phyloP scores from a whole-genome alignment of 2,888 invertebrate genomes.

The Cryptus viduatorius region DNA sequence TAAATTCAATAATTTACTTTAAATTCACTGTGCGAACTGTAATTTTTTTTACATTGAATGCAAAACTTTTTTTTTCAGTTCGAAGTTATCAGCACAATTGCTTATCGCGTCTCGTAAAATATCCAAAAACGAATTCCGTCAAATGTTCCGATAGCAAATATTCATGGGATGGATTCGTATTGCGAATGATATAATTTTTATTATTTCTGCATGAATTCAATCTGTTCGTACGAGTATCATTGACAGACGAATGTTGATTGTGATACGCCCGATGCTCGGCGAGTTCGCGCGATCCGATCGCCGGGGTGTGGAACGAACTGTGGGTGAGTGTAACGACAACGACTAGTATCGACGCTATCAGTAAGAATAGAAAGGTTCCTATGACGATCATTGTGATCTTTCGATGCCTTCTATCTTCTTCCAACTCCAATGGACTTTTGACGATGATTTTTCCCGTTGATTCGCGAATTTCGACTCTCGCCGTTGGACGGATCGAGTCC shows the following conservation, averaged over 20 bases:
- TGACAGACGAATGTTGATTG: conserved; percentile 71
- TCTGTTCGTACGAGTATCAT: conserved; percentile 66
- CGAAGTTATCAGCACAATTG: too few species aligned
- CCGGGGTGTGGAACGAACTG: conserved; percentile 88
- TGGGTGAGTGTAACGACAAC: conserved; percentile 92
- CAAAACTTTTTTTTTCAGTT: too few species aligned
- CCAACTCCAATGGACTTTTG: conserved; percentile 84
- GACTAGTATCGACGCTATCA: conserved; percentile 90
- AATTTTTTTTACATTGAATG: too few species aligned
- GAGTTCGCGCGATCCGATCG: conserved; percentile 86
- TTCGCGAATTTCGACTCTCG: conserved; percentile 77
- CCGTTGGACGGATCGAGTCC: conserved; percentile 90
- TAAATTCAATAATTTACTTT: too few species aligned
- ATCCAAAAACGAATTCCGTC: conserved; percentile 16
- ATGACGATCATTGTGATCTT: conserved; percentile 90
- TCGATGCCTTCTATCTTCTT: conserved; percentile 89
- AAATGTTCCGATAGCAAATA: conserved; percentile 20
- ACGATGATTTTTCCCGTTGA: conserved; percentile 84
- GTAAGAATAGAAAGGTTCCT: conserved; percentile 90
- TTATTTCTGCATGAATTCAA: background rate
- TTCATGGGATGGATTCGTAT: background rate
- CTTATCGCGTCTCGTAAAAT: too few species aligned
- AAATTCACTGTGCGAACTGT: too few species aligned
- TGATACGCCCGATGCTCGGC: conserved; percentile 79
- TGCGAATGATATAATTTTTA: background rate